phyloP scores from a whole-genome alignment of 1,140 invertebrate species.

The Drosophila takahashii region DNA sequence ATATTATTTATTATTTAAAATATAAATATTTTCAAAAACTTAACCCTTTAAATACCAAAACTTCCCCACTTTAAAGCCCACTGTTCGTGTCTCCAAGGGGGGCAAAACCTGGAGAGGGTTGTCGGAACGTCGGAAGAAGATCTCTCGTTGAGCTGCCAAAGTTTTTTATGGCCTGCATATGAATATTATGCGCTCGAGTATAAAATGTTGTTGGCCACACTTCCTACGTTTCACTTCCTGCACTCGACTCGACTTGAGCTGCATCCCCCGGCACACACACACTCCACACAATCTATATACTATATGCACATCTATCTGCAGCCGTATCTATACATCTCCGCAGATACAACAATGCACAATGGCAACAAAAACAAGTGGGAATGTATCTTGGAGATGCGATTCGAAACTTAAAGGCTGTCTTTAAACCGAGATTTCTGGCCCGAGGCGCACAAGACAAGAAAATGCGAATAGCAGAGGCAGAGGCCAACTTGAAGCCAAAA shows the following conservation, averaged over 20 bases:
- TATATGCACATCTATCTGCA: constrained; percentile 45
- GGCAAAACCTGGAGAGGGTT: constrained; percentile 5
- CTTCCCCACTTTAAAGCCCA: constrained; percentile 8
- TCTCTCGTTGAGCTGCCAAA: constrained; percentile 82
- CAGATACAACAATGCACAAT: constrained; percentile 62
- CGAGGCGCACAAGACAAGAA: constrained; percentile 32
- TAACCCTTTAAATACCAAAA: background rate
- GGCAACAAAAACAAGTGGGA: constrained; percentile 41
- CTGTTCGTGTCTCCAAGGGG: constrained; percentile 20
- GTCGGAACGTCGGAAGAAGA: constrained; percentile 60
- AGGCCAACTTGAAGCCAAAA: constrained; percentile 48
- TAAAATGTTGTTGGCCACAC: constrained; percentile 82
- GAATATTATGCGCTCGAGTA: constrained; percentile 83
- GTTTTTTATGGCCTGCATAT: constrained; percentile 82
- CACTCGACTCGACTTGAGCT: constrained; percentile 58
- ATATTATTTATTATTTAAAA: too few species aligned
- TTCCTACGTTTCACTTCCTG: constrained; percentile 82
- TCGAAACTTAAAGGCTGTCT: constrained; percentile 61
- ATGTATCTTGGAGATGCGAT: constrained; percentile 22
- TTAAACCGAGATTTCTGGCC: constrained; percentile 55
- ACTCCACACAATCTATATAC: background rate
- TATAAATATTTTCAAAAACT: too few species aligned
- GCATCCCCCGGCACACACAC: constrained; percentile 30
- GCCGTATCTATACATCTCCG: constrained; percentile 49
- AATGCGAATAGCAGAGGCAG: constrained; percentile 20